Percentiles rank a stretch among this genome's conserved stretches.
These are phyloP conservation scores for Aphidius gifuensis DNA, from an alignment of 1,140 invertebrate genomes.

Conservation along the genomic window DNA sequence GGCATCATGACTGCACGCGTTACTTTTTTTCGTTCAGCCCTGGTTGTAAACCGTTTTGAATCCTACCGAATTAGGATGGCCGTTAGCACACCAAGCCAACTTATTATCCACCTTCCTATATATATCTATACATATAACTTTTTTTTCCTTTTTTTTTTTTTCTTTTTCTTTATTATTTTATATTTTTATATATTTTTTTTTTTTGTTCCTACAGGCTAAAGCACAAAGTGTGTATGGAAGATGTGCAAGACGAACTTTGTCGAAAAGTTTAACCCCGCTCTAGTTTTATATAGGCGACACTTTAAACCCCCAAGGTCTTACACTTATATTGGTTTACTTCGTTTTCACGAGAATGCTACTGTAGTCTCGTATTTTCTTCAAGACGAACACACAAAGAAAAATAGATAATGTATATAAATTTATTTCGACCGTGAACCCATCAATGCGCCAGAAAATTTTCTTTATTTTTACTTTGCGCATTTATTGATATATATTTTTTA, in stretches of 20 bases:
- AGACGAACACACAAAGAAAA: not conserved
- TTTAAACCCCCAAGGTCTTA: slow-evolving; percentile 21
- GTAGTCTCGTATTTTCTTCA: not conserved
- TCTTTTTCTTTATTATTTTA: not conserved
- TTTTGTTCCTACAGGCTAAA: not conserved
- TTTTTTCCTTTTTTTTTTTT: not conserved
- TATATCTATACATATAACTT: not conserved
- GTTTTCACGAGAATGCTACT: not conserved
- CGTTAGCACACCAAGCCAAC: slow-evolving; percentile 7
- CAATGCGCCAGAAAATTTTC: no score
- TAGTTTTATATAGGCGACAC: slow-evolving; percentile 21
- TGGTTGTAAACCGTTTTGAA: slow-evolving; percentile 22
- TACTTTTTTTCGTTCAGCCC: not conserved
- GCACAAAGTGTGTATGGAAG: no score
- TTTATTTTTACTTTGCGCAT: no score
- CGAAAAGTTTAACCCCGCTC: slow-evolving; percentile 18
- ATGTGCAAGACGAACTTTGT: slow-evolving; percentile 14
- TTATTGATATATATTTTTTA: no score
- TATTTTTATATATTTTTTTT: not conserved
- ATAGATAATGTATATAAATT: not conserved
- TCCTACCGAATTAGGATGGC: slow-evolving; percentile 16
- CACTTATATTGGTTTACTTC: slow-evolving; percentile 24
- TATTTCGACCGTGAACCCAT: not conserved
- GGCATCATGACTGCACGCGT: not conserved
- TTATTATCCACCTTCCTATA: not conserved